Base-by-base conservation (phyloP, 2,797 vertebrate genomes). In the Neopelma chrysocephalum region DNA sequence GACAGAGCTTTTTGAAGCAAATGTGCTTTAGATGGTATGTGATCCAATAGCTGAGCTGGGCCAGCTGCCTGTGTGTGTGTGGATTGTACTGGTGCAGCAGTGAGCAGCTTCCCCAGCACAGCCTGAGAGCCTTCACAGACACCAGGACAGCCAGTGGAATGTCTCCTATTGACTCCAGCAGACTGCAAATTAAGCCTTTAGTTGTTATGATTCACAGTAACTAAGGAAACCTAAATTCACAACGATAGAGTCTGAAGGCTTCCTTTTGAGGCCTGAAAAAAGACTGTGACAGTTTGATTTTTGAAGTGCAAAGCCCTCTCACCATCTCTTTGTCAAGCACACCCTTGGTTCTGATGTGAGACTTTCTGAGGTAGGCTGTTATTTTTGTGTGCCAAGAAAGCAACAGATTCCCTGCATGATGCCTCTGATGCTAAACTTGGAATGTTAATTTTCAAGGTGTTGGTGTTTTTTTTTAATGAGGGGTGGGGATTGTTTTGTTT, bases 201-300 rank as follows among this genome's bases (percentile, higher is more conserved):
- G 64, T 93, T 95, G 73, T 96, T 91, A 80, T 87, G 88, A 94
- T 84, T 94, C 95, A 84, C 85, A 50, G 94, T 97, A 93, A 96
- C 96, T 97, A 97, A 89, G 90, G 95, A 97, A 96, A 92, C 90
- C 62, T 86, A 84, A 94, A 96, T 80, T 94, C 72, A 60, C 90
- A 85, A 65, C 58, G 14, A 15, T 15, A 64, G 51, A 68, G 36
- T 43, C 84, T 91, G 81, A 79, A 92, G 70, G 43, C 66, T 85
- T 91, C 79, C 85, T 87, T 92, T 62, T 75, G 81, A 92, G 78
- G 80, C 84, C 36, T 82, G 60, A 79, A 70, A 54, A 75, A 75
- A 75, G 60, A 20, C 78, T 51, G 51, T 62, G 89, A 72, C 51
- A 58, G 57, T 71, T 53, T 47, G 45, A 26, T 53, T 85, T 73